phyloP scores from a whole-genome alignment of 35 echinoderm and acorn worm genomes.

The Anneissia japonica region DNA sequence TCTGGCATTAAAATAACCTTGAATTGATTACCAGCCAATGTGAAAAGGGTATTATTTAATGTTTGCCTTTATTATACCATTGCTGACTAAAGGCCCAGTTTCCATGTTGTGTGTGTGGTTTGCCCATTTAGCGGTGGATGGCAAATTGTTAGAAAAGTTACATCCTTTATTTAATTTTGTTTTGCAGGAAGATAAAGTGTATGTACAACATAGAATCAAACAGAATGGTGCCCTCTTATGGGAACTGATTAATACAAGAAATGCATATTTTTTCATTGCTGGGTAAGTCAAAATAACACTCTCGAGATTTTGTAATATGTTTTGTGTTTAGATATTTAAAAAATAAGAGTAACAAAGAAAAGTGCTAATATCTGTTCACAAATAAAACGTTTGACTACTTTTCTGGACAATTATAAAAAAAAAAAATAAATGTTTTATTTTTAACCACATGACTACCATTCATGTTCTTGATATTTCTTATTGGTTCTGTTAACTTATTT shows the following conservation, averaged over 20 bases:
- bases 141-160: too few relatives aligned
- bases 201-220: constrained; percentile 81
- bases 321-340: neutral
- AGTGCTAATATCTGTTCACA: neutral
- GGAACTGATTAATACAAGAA: constrained; percentile 50
- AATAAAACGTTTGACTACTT: neutral
- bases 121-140: too few relatives aligned
- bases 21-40: too few relatives aligned
- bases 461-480: neutral
- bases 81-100: too few relatives aligned
- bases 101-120: too few relatives aligned
- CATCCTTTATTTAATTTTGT: neutral
- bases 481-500: too few relatives aligned
- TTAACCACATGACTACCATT: neutral
- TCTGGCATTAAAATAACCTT: too few relatives aligned
- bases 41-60: too few relatives aligned
- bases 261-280: constrained; percentile 80
- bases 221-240: constrained; percentile 63
- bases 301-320: too few relatives aligned
- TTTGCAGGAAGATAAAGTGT: constrained; percentile 81
- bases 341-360: neutral
- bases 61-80: too few relatives aligned
- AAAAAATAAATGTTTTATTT: neutral
- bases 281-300: constrained; percentile 46
- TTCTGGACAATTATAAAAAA: neutral